A percentile compares a stretch with the other conserved stretches of the same genome.
These are phyloP conservation scores for Arizona elegans DNA, from an alignment of 2,113 vertebrate genomes.

Conservation along the genomic window DNA sequence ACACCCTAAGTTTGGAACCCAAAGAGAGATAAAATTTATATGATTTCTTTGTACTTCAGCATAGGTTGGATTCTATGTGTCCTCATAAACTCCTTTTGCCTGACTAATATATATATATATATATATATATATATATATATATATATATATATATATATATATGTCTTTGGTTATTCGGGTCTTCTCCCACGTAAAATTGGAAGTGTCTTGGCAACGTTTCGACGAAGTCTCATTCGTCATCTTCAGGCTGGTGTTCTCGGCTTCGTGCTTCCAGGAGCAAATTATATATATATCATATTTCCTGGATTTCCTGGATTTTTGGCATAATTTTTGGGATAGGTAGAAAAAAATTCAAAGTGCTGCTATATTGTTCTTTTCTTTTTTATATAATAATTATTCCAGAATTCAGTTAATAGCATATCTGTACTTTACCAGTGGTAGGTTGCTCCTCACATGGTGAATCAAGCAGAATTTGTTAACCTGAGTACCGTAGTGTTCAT, in stretches of 20 bases:
- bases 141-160: neutral
- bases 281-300: neutral
- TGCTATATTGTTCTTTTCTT: neutral
- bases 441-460: neutral
- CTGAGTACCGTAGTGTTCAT: neutral
- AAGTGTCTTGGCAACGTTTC: no score
- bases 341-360: neutral
- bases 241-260: no score
- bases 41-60: neutral
- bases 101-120: neutral
- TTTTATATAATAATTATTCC: neutral
- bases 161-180: no score
- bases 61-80: neutral
- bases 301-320: neutral
- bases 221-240: no score
- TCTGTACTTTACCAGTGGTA: neutral
- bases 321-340: neutral
- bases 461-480: neutral
- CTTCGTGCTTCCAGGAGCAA: no score
- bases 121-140: no score
- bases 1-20: neutral
- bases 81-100: neutral
- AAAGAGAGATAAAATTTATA: neutral
- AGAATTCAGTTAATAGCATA: neutral
- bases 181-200: no score